Evolutionary conservation across 2,113 vertebrate genomes (phyloP).

Genomic region (Syngnathus scovelli): DNA sequence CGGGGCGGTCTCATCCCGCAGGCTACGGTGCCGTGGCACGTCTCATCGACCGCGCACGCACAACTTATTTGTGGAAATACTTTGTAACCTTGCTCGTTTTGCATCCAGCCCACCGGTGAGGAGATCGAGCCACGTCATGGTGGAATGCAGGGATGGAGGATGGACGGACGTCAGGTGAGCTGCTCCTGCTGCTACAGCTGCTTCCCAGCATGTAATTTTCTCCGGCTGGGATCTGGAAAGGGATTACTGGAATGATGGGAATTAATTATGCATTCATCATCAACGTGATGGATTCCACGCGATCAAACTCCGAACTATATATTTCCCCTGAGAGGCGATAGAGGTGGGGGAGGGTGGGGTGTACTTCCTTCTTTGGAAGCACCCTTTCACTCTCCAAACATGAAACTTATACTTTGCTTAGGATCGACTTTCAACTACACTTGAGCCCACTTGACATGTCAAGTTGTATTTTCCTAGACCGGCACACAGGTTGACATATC

Average conservation of each 20-base stretch:
- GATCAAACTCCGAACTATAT: slow-evolving; percentile 51
- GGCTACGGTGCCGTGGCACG: slow-evolving; percentile 53
- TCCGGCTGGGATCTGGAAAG: slow-evolving; percentile 38
- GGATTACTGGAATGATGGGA: slow-evolving; percentile 56
- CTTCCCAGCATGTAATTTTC: slow-evolving; percentile 33
- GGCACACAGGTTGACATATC: no score
- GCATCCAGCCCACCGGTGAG: slow-evolving; percentile 28
- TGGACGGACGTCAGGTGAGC: background rate
- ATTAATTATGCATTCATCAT: slow-evolving; percentile 70
- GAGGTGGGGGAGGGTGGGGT: slow-evolving; percentile 6
- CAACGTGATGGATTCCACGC: slow-evolving; percentile 55
- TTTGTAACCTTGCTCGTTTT: slow-evolving; percentile 67
- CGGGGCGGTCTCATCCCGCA: slow-evolving; percentile 51
- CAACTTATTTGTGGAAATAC: slow-evolving; percentile 72
- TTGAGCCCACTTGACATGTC: no score
- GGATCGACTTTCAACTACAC: background rate
- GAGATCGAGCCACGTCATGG: background rate
- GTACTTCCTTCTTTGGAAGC: slow-evolving; percentile 42
- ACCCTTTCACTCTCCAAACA: slow-evolving; percentile 43
- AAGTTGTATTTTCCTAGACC: no score
- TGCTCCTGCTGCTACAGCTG: background rate
- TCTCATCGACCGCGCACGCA: slow-evolving; percentile 62
- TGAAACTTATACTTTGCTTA: slow-evolving; percentile 27
- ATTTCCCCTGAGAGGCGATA: slow-evolving; percentile 53
- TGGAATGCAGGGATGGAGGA: background rate